Conservation (phyloP, 2,888 invertebrate species). For the Agapostemon virescens region DNA sequence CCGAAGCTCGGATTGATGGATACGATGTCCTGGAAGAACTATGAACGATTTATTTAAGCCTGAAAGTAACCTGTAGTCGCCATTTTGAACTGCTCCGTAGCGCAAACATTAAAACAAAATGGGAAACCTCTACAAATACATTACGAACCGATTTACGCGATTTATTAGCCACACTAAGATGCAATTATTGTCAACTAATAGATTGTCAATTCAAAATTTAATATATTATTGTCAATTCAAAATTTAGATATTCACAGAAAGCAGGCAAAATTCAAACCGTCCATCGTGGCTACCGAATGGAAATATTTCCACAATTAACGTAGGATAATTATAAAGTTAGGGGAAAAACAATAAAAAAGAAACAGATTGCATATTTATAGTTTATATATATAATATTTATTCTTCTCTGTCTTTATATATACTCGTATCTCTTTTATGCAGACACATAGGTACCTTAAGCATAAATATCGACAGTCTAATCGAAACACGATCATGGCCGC, state of each 20-base stretch:
- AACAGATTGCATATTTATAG: conserved; percentile 1
- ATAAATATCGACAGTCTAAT: conserved; percentile 46
- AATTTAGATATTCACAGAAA: not conserved
- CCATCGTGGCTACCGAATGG: not conserved
- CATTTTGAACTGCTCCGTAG: not conserved
- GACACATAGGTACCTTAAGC: conserved; percentile 37
- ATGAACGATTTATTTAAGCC: conserved; percentile 11
- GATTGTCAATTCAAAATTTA: not conserved
- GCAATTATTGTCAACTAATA: too few species aligned
- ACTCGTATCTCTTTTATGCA: conserved; percentile 26
- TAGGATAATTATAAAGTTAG: not conserved
- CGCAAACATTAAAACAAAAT: not conserved
- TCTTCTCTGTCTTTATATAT: not conserved
- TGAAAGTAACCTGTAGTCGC: not conserved
- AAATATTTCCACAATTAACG: not conserved
- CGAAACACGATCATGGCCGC: not conserved
- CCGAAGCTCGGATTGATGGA: conserved; percentile 15
- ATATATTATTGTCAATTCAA: not conserved
- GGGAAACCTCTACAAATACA: not conserved
- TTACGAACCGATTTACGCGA: not conserved
- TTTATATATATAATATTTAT: conserved; percentile 47
- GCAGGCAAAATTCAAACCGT: not conserved
- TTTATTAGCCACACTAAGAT: not conserved
- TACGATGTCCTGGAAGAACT: conserved; percentile 7
- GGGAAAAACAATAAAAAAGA: not conserved